These are phyloP conservation scores for Xestia sexstrigata DNA, from an alignment of 2,888 invertebrate species.

Conservation along the genomic window DNA sequence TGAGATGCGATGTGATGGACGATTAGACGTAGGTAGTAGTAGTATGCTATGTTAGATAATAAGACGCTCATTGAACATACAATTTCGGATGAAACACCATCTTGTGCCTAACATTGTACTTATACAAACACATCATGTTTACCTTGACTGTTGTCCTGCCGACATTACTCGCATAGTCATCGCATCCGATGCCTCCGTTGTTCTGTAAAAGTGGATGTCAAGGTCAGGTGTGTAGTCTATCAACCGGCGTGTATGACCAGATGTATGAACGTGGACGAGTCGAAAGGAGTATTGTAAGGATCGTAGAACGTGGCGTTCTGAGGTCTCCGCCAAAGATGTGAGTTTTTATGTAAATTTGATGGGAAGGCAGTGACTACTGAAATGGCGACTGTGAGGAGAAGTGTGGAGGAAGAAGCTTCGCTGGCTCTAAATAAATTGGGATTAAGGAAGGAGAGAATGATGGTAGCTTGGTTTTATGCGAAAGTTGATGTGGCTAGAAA, in stretches of 20 bases:
- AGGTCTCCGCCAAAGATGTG: not conserved
- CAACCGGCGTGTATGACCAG: too few relatives aligned
- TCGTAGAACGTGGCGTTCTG: not conserved
- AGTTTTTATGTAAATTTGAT: not conserved
- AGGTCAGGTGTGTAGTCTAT: too few relatives aligned
- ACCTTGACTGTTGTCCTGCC: conserved; percentile 17
- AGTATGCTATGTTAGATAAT: not conserved
- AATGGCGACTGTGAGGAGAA: too few relatives aligned
- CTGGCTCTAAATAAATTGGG: too few relatives aligned
- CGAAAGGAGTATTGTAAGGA: not conserved
- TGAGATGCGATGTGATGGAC: too few relatives aligned
- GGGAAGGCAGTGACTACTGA: not conserved
- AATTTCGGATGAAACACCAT: conserved; percentile 7
- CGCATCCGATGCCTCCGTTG: conserved; percentile 40
- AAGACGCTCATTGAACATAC: not conserved
- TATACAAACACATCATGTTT: conserved; percentile 54
- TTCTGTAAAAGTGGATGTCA: not conserved
- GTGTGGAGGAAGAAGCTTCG: too few relatives aligned
- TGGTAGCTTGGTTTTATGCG: too few relatives aligned
- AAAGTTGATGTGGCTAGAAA: not conserved
- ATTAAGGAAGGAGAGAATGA: too few relatives aligned
- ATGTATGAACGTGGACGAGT: not conserved
- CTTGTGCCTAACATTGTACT: conserved; percentile 19
- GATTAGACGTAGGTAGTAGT: too few relatives aligned
- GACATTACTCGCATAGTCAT: conserved; percentile 54